These are phyloP conservation scores for Hycleus cichorii DNA, from an alignment of 1,140 invertebrate species.

Conservation along the genomic window DNA sequence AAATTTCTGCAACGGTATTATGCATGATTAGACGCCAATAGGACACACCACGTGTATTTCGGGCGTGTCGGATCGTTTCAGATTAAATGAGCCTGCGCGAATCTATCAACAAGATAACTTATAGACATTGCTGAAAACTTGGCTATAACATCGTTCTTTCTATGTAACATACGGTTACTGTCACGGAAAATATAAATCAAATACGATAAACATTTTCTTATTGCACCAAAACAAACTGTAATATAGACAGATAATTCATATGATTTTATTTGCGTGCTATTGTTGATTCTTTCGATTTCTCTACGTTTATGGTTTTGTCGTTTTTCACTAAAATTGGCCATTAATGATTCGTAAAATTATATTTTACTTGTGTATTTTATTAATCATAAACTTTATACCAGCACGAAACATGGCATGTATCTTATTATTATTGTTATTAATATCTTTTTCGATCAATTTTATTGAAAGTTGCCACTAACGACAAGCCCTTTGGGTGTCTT, in stretches of 20 bases:
- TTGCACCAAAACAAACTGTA: background rate
- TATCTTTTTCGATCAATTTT: no score
- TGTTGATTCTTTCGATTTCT: background rate
- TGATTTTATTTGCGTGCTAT: slow-evolving; percentile 17
- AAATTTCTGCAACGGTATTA: slow-evolving; percentile 12
- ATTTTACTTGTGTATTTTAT: no score
- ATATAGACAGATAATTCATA: background rate
- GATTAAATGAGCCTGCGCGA: slow-evolving; percentile 6
- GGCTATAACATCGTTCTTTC: slow-evolving; percentile 11
- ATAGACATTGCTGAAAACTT: background rate
- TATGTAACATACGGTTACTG: slow-evolving; percentile 24
- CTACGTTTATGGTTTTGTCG: slow-evolving; percentile 10
- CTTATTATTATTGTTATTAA: no score
- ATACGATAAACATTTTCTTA: background rate
- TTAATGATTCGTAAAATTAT: slow-evolving; percentile 1
- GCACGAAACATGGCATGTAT: slow-evolving; percentile 8
- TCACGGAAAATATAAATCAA: slow-evolving; percentile 20
- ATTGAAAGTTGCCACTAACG: no score
- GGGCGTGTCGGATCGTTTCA: slow-evolving; percentile 17
- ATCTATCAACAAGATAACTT: slow-evolving; percentile 20
- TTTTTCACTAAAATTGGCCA: slow-evolving; percentile 4
- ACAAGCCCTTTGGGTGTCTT: no score
- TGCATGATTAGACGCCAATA: slow-evolving; percentile 16
- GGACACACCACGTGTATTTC: slow-evolving; percentile 11
- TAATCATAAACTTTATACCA: background rate